phyloP scores from a whole-genome alignment of 2,888 invertebrate species.

The Pterostichus niger region DNA sequence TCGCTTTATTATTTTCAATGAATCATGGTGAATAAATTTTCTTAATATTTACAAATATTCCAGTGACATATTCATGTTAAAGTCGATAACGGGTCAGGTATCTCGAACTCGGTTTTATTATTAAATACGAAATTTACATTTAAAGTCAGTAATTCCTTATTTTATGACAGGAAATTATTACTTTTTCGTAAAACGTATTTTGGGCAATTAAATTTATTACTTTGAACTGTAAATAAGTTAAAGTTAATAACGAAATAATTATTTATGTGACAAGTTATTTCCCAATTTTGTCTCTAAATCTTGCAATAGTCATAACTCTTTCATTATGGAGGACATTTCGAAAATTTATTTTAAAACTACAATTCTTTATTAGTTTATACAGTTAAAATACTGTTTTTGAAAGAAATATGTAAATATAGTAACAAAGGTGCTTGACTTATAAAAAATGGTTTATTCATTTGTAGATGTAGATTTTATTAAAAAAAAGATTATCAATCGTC shows the following conservation, averaged over 20 bases:
- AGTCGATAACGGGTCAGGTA: neutral
- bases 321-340: constrained; percentile 16
- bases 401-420: neutral
- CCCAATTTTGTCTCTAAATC: constrained; percentile 35
- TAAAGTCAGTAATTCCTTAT: neutral
- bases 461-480: too few relatives aligned
- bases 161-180: constrained; percentile 39
- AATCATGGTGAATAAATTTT: neutral
- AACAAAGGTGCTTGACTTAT: too few relatives aligned
- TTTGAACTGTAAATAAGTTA: constrained; percentile 17
- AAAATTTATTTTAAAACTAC: neutral
- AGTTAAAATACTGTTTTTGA: neutral
- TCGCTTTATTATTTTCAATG: neutral
- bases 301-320: constrained; percentile 41
- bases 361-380: neutral
- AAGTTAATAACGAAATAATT: constrained; percentile 37
- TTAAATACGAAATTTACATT: constrained; percentile 1
- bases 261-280: constrained; percentile 51
- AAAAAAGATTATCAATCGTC: too few relatives aligned
- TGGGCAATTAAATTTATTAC: constrained; percentile 37
- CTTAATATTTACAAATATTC: neutral
- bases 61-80: constrained; percentile 10
- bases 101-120: neutral
- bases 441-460: too few relatives aligned
- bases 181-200: constrained; percentile 29